A percentile compares a stretch with the other conserved stretches of the same genome.
phyloP scores from a whole-genome alignment of 2,797 vertebrate species.

The Chelonia mydas region DNA sequence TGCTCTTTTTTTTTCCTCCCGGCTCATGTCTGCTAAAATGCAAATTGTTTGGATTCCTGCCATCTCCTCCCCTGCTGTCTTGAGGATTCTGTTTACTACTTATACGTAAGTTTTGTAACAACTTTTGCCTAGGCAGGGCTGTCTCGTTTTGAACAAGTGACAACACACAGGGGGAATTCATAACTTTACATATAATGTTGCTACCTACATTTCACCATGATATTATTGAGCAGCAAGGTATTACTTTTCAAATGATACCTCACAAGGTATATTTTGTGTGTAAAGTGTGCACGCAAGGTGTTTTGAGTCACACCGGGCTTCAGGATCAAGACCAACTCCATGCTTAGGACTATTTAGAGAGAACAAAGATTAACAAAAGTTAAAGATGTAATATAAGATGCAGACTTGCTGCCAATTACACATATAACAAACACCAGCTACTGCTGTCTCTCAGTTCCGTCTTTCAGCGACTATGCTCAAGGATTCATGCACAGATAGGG shows the following conservation, averaged over 20 bases:
- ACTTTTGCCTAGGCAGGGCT: background rate
- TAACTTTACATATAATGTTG: background rate
- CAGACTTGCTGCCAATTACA: background rate
- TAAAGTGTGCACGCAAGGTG: background rate
- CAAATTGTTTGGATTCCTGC: too few species aligned
- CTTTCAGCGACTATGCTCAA: background rate
- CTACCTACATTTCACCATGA: background rate
- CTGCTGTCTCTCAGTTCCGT: background rate
- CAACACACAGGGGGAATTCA: background rate
- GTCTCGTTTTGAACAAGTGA: background rate
- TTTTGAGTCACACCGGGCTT: background rate
- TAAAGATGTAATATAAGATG: background rate
- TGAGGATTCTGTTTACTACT: too few species aligned
- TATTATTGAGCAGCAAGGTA: background rate
- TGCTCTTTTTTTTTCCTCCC: too few species aligned
- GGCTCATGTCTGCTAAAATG: too few species aligned
- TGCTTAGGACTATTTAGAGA: background rate
- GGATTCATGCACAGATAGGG: background rate
- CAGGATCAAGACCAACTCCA: background rate
- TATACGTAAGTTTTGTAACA: background rate
- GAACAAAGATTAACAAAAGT: background rate
- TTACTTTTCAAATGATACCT: background rate
- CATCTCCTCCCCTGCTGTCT: too few species aligned
- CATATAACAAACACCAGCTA: background rate
- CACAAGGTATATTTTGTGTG: background rate